A percentile compares a stretch with the other conserved stretches of the same genome.
Evolutionary conservation across 2,113 vertebrate genomes (phyloP).

Genomic region (Nicator chloris): DNA sequence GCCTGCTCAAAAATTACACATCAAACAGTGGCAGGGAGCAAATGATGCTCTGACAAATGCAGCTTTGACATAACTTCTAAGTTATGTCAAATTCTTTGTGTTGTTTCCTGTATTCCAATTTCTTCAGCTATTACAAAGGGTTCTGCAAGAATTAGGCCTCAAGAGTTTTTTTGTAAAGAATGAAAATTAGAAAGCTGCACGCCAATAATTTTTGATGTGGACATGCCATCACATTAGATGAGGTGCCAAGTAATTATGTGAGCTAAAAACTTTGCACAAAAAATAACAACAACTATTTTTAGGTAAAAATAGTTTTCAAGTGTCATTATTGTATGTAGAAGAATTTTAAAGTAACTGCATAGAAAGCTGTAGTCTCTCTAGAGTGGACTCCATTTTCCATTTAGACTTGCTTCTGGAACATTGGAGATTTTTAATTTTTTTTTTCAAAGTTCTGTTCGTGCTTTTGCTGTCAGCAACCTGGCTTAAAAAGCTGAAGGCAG

Average conservation of each 20-base stretch:
- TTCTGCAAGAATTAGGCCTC: background rate
- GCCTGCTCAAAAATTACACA: background rate
- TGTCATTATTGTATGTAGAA: background rate
- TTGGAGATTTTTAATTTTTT: background rate
- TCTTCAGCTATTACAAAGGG: background rate
- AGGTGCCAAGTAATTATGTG: background rate
- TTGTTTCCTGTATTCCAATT: background rate
- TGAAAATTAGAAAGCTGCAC: background rate
- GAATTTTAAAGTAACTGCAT: background rate
- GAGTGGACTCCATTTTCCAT: background rate
- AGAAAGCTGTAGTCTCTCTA: background rate
- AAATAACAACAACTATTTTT: background rate
- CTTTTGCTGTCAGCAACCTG: slow-evolving; percentile 33
- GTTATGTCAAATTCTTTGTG: background rate
- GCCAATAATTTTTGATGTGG: background rate
- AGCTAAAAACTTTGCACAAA: background rate
- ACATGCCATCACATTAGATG: background rate
- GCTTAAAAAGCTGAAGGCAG: background rate
- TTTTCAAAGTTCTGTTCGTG: background rate
- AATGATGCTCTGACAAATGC: background rate
- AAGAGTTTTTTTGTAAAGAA: background rate
- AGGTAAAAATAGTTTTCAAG: background rate
- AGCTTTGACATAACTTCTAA: background rate
- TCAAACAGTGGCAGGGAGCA: background rate
- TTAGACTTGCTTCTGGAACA: background rate